A percentile compares a stretch with the other conserved stretches of the same genome.
Conservation (phyloP, 1,140 invertebrate genomes). For the Apis dorsata region DNA sequence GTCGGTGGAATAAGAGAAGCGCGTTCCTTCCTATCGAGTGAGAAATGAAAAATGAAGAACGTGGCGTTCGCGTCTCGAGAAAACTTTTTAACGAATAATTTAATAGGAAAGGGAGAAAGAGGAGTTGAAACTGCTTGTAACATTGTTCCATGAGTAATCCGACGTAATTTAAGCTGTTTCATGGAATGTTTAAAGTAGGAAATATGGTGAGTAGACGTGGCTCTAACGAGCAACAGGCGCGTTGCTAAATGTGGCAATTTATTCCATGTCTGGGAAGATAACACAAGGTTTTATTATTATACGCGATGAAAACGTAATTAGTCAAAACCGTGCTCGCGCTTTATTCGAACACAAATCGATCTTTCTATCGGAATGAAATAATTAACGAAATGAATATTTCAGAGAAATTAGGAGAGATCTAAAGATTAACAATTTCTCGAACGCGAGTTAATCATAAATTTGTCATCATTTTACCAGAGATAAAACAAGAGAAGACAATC, state of each 20-base stretch:
- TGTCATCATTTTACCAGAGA: no score
- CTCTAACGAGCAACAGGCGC: slow-evolving; percentile 40
- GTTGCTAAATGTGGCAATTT: slow-evolving; percentile 35
- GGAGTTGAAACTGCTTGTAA: slow-evolving; percentile 20
- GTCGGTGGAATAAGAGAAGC: not conserved
- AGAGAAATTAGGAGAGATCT: no score
- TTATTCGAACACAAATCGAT: not conserved
- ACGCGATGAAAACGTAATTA: slow-evolving; percentile 12
- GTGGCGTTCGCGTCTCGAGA: not conserved
- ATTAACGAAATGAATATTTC: no score
- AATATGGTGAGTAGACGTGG: slow-evolving; percentile 27
- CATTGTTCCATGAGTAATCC: slow-evolving; percentile 26
- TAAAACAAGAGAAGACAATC: not conserved
- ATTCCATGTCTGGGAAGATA: slow-evolving; percentile 4
- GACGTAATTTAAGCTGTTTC: slow-evolving; percentile 31
- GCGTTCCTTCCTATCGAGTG: not conserved
- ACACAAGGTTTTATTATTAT: slow-evolving; percentile 4
- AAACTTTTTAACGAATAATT: slow-evolving; percentile 23
- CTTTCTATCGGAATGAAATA: no score
- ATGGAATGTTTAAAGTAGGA: slow-evolving; percentile 40
- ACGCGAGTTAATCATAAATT: not conserved
- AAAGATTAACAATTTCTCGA: not conserved
- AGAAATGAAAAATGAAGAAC: not conserved
- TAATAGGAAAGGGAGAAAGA: not conserved
- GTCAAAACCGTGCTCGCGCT: not conserved